A percentile compares a stretch with the other conserved stretches of the same genome.
Conservation (phyloP, 2,113 vertebrate species). For the Chaenocephalus aceratus region DNA sequence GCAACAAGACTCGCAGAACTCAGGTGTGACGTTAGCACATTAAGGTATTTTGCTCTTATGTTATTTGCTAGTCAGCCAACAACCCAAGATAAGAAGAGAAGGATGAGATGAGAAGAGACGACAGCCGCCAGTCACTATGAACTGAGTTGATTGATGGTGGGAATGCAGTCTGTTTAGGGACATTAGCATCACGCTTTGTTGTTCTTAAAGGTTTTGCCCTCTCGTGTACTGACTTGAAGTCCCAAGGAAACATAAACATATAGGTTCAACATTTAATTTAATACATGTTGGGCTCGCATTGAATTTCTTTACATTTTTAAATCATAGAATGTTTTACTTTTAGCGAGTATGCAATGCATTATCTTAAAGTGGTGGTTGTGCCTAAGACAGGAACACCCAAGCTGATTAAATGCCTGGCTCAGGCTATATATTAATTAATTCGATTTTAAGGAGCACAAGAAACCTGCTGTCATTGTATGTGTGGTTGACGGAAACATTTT, state of each 20-base stretch:
- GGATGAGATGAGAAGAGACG: constrained; percentile 44
- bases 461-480: constrained; percentile 24
- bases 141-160: constrained; percentile 67
- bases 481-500: constrained; percentile 13
- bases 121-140: constrained; percentile 58
- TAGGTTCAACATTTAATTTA: neutral
- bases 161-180: constrained; percentile 48
- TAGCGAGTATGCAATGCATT: neutral
- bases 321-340: neutral
- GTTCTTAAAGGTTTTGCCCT: constrained; percentile 50
- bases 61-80: constrained; percentile 47
- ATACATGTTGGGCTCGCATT: neutral
- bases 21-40: constrained; percentile 55
- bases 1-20: constrained; percentile 65
- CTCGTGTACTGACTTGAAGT: constrained; percentile 43
- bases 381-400: constrained; percentile 11
- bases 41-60: constrained; percentile 41
- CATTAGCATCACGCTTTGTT: constrained; percentile 37
- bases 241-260: constrained; percentile 14
- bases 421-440: constrained; percentile 11
- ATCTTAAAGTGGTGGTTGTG: neutral
- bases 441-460: constrained; percentile 8
- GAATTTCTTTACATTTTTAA: neutral
- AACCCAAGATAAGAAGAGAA: constrained; percentile 26
- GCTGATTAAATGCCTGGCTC: constrained; percentile 10